Evolutionary conservation across 2,888 invertebrate genomes (phyloP).

Genomic region (Drosophila borealis): DNA sequence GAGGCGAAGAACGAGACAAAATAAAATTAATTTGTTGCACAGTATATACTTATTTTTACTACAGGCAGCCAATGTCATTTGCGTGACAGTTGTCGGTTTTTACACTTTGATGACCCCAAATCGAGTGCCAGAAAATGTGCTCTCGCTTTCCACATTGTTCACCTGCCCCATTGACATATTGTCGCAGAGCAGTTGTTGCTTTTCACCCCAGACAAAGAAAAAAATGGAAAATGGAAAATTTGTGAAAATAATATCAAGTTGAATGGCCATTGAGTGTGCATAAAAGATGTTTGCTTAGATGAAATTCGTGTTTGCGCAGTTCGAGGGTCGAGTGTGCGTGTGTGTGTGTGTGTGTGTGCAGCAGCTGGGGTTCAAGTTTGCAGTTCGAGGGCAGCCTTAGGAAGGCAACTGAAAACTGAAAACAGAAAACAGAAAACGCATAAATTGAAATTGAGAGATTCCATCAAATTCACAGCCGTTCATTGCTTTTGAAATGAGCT

Average conservation of each 20-base stretch:
- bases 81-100: conserved; percentile 4
- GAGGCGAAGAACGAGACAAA: conserved; percentile 25
- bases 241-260: conserved; percentile 66
- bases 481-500: conserved; percentile 84
- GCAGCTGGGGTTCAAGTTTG: conserved; percentile 21
- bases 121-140: conserved; percentile 39
- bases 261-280: conserved; percentile 65
- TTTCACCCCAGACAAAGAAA: neutral
- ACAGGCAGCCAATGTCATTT: conserved; percentile 23
- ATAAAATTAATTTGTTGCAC: conserved; percentile 62
- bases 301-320: conserved; percentile 52
- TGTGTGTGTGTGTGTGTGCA: conserved; percentile 14
- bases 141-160: conserved; percentile 8
- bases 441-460: conserved; percentile 69
- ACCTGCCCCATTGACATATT: conserved; percentile 35
- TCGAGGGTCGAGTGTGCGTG: conserved; percentile 40
- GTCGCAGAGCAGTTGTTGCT: conserved; percentile 5
- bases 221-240: conserved; percentile 44
- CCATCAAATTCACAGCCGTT: conserved; percentile 84
- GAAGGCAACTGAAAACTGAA: conserved; percentile 49
- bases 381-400: conserved; percentile 22
- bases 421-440: conserved; percentile 47
- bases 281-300: conserved; percentile 69
- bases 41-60: neutral
- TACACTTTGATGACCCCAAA: conserved; percentile 56